A percentile compares a stretch with the other conserved stretches of the same genome.
phyloP scores from a whole-genome alignment of 23 tunicate genomes.

The Phallusia fumigata region DNA sequence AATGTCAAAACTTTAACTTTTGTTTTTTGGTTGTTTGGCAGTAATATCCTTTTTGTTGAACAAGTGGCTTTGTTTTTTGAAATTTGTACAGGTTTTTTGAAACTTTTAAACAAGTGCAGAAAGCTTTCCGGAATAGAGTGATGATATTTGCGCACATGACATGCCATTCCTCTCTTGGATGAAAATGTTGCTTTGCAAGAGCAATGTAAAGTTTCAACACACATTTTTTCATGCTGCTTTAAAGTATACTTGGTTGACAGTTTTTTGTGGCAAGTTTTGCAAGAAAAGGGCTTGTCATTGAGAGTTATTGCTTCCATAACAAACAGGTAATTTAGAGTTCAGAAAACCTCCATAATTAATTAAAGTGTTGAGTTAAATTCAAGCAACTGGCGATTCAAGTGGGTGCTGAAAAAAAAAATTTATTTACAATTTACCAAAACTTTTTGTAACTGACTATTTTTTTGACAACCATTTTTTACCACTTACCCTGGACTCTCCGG shows the following conservation, averaged over 20 bases:
- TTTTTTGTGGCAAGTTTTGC: neutral
- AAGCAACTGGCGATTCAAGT: too few species aligned
- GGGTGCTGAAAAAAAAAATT: too few species aligned
- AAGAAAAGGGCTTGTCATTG: neutral
- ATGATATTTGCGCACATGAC: neutral
- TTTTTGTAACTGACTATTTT: too few species aligned
- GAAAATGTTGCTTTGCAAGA: neutral
- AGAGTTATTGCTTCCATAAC: neutral
- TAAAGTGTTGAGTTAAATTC: too few species aligned
- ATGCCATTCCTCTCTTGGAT: slow-evolving; percentile 1
- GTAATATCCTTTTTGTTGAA: neutral
- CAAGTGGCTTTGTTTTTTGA: neutral
- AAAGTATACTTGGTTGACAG: neutral
- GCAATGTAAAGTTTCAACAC: neutral
- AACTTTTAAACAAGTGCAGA: neutral
- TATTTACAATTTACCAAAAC: too few species aligned
- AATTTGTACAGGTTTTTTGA: neutral
- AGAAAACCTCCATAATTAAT: too few species aligned
- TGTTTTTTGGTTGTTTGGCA: neutral
- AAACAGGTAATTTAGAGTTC: too few species aligned
- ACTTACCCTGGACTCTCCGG: too few species aligned
- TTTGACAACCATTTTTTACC: too few species aligned
- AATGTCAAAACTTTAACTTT: neutral
- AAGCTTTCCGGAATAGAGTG: neutral
- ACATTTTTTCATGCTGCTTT: neutral